Evolutionary conservation across 2,888 invertebrate genomes (phyloP), one percentile per base, ranked within the genome.

Genomic region (Eulithis testata): DNA sequence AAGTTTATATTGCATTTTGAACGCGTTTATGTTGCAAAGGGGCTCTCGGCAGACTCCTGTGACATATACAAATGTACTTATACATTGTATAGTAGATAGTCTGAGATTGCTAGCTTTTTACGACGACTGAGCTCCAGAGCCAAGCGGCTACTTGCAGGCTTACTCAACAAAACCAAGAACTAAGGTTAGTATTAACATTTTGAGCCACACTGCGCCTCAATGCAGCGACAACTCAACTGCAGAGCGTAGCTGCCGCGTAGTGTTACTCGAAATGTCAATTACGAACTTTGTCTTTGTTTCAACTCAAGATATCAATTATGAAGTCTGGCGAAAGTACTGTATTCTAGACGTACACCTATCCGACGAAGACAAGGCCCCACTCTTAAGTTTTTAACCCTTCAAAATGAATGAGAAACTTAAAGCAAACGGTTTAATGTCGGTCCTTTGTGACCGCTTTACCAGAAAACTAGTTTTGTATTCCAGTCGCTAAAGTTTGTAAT

Each of bases 1-100:
- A 75, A 75, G 66, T 72, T 73, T 68, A 66, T 73, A 73, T 70
- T 74, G 67, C 69, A 65, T 73, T 75, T 70, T 70, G 67, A 70
- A 61, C 64, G 55, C 64, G 64, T 57, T 61, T 63, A 47, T 63
- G 21, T 40, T 51, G 53, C 60, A 49, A 63, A 27, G 60, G 53
- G 64, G 56, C 51, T 53, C 75, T 71, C 65, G 75, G 75, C 27
- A 11, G 44, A 51, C 55, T 44, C 44, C 37, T 14, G 21, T 50
- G 57, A 50, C 57, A 53, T 52, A 43, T 54, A 54, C 43, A 50
- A 57, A 61, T 54, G 49, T 58, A 11, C 65, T 21, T n/a, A 40
- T 40, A 50, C 45, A 36, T 45, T 45, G 52, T 52, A 37, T 40
- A 27, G 31, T 45, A 5, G 45, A n/a, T 56, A 56, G n/a, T 47